These are phyloP conservation scores for Carcina quercana DNA, from an alignment of 2,888 invertebrate species.

Conservation along the genomic window DNA sequence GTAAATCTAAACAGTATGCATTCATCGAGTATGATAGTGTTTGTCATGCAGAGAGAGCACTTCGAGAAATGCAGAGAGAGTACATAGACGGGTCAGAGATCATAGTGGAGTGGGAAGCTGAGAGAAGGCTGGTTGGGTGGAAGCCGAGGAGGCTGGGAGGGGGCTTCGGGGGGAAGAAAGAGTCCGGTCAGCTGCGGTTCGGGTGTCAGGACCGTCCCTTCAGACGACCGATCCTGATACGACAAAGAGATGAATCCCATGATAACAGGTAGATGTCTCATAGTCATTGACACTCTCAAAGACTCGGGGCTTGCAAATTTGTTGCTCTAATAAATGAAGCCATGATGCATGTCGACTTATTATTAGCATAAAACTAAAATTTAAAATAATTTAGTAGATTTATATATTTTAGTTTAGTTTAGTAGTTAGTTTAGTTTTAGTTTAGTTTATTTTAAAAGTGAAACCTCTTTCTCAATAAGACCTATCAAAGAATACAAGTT, in stretches of 20 bases:
- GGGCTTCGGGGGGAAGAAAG: slow-evolving; percentile 89
- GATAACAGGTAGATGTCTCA: slow-evolving; percentile 1
- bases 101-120: slow-evolving; percentile 83
- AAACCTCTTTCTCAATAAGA: too few relatives aligned
- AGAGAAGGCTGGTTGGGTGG: slow-evolving; percentile 84
- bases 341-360: too few relatives aligned
- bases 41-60: slow-evolving; percentile 76
- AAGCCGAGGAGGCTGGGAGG: slow-evolving; percentile 89
- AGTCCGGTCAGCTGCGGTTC: slow-evolving; percentile 91
- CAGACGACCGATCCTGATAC: slow-evolving; percentile 69
- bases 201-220: slow-evolving; percentile 88
- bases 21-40: slow-evolving; percentile 86
- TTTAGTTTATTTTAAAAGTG: too few relatives aligned
- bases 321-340: background rate
- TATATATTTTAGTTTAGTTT: too few relatives aligned
- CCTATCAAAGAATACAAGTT: too few relatives aligned
- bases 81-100: slow-evolving; percentile 80
- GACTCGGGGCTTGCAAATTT: background rate
- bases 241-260: slow-evolving; percentile 8
- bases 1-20: slow-evolving; percentile 86
- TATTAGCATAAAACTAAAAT: too few relatives aligned
- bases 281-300: background rate
- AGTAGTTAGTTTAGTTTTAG: too few relatives aligned
- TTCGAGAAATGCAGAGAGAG: slow-evolving; percentile 73
- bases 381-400: too few relatives aligned